Evolutionary conservation across 2,113 vertebrate species (phyloP).

Genomic region (Anguilla japonica): DNA sequence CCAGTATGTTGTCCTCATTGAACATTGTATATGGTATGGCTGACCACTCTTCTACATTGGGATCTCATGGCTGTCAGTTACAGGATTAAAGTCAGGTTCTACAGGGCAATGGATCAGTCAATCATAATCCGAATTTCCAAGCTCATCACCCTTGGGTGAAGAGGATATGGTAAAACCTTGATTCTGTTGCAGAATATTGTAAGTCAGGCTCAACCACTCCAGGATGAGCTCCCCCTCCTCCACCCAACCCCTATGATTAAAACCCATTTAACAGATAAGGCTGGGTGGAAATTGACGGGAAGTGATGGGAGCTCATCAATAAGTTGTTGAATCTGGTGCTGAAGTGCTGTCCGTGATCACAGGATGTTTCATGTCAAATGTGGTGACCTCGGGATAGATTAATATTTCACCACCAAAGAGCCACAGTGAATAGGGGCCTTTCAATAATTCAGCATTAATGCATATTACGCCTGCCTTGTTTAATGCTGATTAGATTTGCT

Average conservation of each 20-base stretch:
- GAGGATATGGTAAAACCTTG: not conserved
- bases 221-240: not conserved
- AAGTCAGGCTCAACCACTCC: not conserved
- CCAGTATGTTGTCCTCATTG: not conserved
- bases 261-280: conserved; percentile 1
- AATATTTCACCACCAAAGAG: not conserved
- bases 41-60: not conserved
- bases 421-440: not conserved
- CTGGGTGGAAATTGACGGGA: not conserved
- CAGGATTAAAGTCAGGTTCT: not conserved
- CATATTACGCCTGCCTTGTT: not conserved
- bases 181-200: not conserved
- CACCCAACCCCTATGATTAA: not conserved
- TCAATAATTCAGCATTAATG: conserved; percentile 1
- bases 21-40: not conserved
- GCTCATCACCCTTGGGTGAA: not conserved
- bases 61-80: not conserved
- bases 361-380: not conserved
- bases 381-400: not conserved
- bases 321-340: not conserved
- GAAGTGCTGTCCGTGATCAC: not conserved
- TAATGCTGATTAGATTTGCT: conserved; percentile 11
- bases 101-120: not conserved
- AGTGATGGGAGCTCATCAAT: conserved; percentile 4
- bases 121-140: not conserved